phyloP scores from a whole-genome alignment of 1,140 invertebrate genomes.

The Pseudomyrmex dendroicus region DNA sequence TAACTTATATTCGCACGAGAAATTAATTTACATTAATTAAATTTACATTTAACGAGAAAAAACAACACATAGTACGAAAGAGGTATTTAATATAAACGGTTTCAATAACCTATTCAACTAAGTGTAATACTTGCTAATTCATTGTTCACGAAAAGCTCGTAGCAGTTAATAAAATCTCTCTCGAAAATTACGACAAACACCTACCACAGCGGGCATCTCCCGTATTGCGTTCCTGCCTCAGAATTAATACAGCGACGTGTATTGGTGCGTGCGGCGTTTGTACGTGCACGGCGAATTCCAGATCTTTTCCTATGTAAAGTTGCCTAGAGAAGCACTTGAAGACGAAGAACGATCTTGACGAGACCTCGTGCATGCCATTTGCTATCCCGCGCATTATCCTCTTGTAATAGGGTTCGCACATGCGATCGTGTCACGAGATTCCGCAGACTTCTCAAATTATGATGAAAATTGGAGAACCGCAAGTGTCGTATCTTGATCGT shows the following conservation, averaged over 20 bases:
- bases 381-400: conserved; percentile 28
- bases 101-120: conserved; percentile 33
- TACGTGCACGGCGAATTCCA: conserved; percentile 28
- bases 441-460: conserved; percentile 33
- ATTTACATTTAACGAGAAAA: neutral
- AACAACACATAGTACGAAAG: too few relatives aligned
- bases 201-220: conserved; percentile 33
- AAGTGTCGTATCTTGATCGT: conserved; percentile 19
- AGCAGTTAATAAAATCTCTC: conserved; percentile 56
- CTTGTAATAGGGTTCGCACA: conserved; percentile 15
- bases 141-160: conserved; percentile 47
- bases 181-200: conserved; percentile 36
- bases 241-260: conserved; percentile 42
- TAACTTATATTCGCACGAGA: neutral
- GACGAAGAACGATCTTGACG: conserved; percentile 56
- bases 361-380: conserved; percentile 25
- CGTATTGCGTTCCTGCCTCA: conserved; percentile 33
- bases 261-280: neutral
- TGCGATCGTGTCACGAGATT: conserved; percentile 51
- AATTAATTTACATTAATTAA: neutral
- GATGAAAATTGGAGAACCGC: conserved; percentile 47
- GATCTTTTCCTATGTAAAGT: conserved; percentile 30
- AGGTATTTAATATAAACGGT: too few relatives aligned
- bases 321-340: conserved; percentile 51
- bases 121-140: conserved; percentile 46